Evolutionary conservation across 2,113 vertebrate species (phyloP), one percentile per base, ranked within the genome.

Genomic region (Oncorhynchus kisutch): DNA sequence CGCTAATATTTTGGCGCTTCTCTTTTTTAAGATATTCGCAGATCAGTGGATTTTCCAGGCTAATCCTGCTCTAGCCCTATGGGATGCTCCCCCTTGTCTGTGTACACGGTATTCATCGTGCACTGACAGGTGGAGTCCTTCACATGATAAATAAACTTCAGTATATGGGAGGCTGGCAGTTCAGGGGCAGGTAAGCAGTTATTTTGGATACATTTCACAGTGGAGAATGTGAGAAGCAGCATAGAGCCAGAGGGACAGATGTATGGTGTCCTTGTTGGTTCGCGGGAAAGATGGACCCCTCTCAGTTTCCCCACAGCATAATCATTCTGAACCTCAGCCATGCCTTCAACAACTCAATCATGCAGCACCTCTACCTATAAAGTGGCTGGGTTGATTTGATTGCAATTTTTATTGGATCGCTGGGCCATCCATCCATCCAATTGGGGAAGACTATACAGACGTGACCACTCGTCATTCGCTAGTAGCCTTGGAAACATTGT

Each of bases 11-110:
- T 96, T 5, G 16, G 92, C 95, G 12, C 96, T 96, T 95, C 96
- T 98, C 96, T 98, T 98, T 96, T 96, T 98, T 98, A 97, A 96
- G 97, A 98, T 99, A 98, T 98, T 99, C 97, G 98, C 96, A 99
- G 97, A 99, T 98, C 96, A 99, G 96, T 98, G 96, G 94, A 95
- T 98, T 98, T 98, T 98, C 97, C 93, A 88, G 3, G 96, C 96
- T 98, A 98, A 98, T 99, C 97, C 95, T 91, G 95, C 95, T 96
- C 95, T 18, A 54, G 5, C 51, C 51, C 51, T 0, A 54, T 54
- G 96, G 96, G 96, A 97, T 96, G 95, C 96, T 94, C 95, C 95
- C 16, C 96, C 95, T 88, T 96, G 96, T 98, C 97, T 97, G 95
- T 96, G 96, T 97, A 98, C 96, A 96, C 95, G 95, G 96, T 96